phyloP scores from a whole-genome alignment of 2,888 invertebrate species.

The Camponotus fellah region DNA sequence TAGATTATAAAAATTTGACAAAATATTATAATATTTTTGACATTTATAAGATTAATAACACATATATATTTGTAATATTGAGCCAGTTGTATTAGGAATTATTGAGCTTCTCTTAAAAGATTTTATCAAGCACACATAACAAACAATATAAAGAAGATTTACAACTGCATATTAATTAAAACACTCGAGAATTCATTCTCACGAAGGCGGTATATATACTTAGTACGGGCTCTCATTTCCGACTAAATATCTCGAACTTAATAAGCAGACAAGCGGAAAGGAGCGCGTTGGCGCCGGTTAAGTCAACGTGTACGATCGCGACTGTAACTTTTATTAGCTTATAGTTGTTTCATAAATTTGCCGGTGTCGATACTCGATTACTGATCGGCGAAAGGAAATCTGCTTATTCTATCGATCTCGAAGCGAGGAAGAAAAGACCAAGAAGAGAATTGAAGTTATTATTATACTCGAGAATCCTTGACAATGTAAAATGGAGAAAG shows the following conservation, averaged over 20 bases:
- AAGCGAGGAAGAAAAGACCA: constrained; percentile 13
- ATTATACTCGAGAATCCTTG: constrained; percentile 62
- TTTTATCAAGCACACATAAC: not conserved
- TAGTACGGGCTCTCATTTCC: constrained; percentile 68
- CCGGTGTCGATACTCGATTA: constrained; percentile 28
- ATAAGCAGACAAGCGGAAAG: constrained; percentile 78
- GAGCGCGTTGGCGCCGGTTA: constrained; percentile 56
- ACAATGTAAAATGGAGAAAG: constrained; percentile 64
- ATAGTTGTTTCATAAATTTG: constrained; percentile 29
- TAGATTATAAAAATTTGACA: too few species aligned
- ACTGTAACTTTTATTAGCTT: constrained; percentile 37
- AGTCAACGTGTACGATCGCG: constrained; percentile 2
- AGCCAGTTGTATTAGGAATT: not conserved
- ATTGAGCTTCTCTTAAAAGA: not conserved
- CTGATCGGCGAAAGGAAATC: constrained; percentile 10
- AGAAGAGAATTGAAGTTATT: constrained; percentile 56
- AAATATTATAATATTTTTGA: not conserved
- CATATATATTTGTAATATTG: not conserved
- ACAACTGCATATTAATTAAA: constrained; percentile 38
- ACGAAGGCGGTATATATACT: constrained; percentile 53
- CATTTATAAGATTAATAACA: not conserved
- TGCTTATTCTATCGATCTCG: not conserved
- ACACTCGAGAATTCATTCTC: constrained; percentile 52
- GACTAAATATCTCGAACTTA: constrained; percentile 73
- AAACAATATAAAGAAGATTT: not conserved